These are phyloP conservation scores for Automeris io DNA, from an alignment of 2,888 invertebrate genomes.

Conservation along the genomic window DNA sequence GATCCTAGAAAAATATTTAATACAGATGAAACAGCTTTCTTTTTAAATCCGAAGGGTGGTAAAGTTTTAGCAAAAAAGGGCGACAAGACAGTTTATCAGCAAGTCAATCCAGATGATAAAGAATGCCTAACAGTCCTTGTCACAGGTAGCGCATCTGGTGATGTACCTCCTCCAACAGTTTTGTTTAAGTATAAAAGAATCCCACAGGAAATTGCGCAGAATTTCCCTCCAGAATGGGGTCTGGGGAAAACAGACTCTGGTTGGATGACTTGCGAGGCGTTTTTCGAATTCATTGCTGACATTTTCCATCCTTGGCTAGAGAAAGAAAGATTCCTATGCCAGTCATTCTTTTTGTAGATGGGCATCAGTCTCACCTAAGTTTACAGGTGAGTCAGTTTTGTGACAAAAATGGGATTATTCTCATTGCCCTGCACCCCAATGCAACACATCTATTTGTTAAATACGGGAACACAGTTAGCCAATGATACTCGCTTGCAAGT, in stretches of 20 bases:
- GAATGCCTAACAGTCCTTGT: slow-evolving; percentile 12
- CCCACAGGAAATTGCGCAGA: slow-evolving; percentile 17
- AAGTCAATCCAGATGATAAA: slow-evolving; percentile 15
- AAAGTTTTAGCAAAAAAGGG: slow-evolving; percentile 18
- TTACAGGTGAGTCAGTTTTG: too few relatives aligned
- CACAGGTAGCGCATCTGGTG: slow-evolving; percentile 14
- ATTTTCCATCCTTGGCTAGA: slow-evolving; percentile 42
- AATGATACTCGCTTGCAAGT: too few relatives aligned
- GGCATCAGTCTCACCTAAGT: too few relatives aligned
- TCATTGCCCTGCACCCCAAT: too few relatives aligned
- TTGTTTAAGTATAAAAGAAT: slow-evolving; percentile 9
- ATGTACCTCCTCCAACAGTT: slow-evolving; percentile 12
- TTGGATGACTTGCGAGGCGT: slow-evolving; percentile 45
- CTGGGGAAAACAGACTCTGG: slow-evolving; percentile 44
- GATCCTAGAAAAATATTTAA: slow-evolving; percentile 19
- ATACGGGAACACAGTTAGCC: too few relatives aligned
- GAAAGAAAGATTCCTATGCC: too few relatives aligned
- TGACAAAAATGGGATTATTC: too few relatives aligned
- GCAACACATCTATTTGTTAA: too few relatives aligned
- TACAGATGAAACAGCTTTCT: slow-evolving; percentile 21
- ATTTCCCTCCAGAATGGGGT: slow-evolving; percentile 35
- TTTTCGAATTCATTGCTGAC: slow-evolving; percentile 23
- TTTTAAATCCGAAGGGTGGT: slow-evolving; percentile 14
- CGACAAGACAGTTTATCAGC: slow-evolving; percentile 17
- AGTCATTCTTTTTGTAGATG: too few relatives aligned